These are phyloP conservation scores for Cebidichthys violaceus DNA, from an alignment of 2,113 vertebrate genomes.

Conservation along the genomic window DNA sequence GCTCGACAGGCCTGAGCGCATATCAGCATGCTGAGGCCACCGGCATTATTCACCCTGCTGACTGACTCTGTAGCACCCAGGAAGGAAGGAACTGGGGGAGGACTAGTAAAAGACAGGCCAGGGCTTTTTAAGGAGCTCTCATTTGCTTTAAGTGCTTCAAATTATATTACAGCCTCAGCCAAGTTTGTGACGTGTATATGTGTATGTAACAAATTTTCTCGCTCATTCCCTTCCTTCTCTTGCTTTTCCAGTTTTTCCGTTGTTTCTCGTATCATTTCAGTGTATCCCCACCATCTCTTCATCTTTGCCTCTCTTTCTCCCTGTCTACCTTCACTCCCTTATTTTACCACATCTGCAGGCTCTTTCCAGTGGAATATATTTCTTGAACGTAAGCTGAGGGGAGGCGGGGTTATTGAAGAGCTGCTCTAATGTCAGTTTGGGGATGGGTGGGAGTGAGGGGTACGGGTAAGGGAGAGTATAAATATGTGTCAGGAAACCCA, in stretches of 20 bases:
- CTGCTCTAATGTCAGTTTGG: constrained; percentile 23
- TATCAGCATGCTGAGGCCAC: constrained; percentile 68
- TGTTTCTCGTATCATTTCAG: constrained; percentile 17
- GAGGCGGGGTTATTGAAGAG: constrained; percentile 47
- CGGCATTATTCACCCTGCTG: constrained; percentile 35
- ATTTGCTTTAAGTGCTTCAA: constrained; percentile 67
- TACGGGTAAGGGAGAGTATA: constrained; percentile 50
- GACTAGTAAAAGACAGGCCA: constrained; percentile 28
- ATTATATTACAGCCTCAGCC: constrained; percentile 48
- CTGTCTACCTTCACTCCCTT: constrained; percentile 22
- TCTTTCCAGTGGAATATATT: constrained; percentile 62
- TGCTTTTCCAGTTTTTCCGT: constrained; percentile 16
- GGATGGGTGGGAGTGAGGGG: constrained; percentile 24
- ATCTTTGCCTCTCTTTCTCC: constrained; percentile 27
- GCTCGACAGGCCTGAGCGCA: constrained; percentile 73
- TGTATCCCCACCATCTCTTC: constrained; percentile 7
- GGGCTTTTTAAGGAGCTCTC: constrained; percentile 49
- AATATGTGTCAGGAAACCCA: constrained; percentile 65
- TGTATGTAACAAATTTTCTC: constrained; percentile 12
- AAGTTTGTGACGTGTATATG: constrained; percentile 45
- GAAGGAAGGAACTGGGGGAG: constrained; percentile 51
- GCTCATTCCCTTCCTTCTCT: constrained; percentile 10
- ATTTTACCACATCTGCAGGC: constrained; percentile 63
- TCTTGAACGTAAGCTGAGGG: constrained; percentile 23
- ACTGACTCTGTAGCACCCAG: constrained; percentile 47